Base-by-base conservation (phyloP, 2,888 invertebrate genomes). In the Pemphredon lugubris region DNA sequence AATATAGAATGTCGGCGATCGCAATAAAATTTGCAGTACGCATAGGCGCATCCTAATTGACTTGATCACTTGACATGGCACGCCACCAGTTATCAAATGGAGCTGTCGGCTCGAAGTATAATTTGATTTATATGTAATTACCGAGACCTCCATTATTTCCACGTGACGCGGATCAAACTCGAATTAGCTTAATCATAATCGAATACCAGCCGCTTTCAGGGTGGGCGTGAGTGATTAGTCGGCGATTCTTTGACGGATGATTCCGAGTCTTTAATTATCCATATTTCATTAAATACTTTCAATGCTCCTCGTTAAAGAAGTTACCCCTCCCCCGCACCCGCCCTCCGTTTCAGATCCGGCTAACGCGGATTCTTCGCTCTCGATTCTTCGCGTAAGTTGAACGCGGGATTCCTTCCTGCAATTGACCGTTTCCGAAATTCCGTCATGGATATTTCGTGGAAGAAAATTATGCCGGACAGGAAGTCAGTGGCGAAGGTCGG, bases 111-210 rank as follows among this genome's bases (percentile, higher is more conserved):
- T 72, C 74, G 67, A 75, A 79, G 77, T 79, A 73, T 81, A 83
- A 83, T 85, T 84, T 83, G 84, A 85, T 84, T 84, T 75, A 81
- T 85, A 84, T 83, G 81, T 82, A 85, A 85, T 85, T 85, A 84
- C 83, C 75, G 74, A 76, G 73, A 72, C 80, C 81, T 77, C 84
- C 84, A 86, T 86, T 82, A 86, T 84, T 83, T 81, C 83, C 88
- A 87, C 82, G 86, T 86, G 87, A 79, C 85, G 83, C 85, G 83
- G 83, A 87, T 88, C 83, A 85, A 86, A 88, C 81, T 86, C 83
- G 79, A 86, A 87, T 88, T 86, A 87, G 84, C 84, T 84, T 85
- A 86, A 87, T 87, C 83, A 84, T 86, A 82, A 83, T 84, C 82
- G 80, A 86, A 86, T 83, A 80, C 78, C 79, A 60, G 73, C 66